These are phyloP conservation scores for Oncorhynchus nerka DNA, from an alignment of 2,113 vertebrate species.

Conservation along the genomic window DNA sequence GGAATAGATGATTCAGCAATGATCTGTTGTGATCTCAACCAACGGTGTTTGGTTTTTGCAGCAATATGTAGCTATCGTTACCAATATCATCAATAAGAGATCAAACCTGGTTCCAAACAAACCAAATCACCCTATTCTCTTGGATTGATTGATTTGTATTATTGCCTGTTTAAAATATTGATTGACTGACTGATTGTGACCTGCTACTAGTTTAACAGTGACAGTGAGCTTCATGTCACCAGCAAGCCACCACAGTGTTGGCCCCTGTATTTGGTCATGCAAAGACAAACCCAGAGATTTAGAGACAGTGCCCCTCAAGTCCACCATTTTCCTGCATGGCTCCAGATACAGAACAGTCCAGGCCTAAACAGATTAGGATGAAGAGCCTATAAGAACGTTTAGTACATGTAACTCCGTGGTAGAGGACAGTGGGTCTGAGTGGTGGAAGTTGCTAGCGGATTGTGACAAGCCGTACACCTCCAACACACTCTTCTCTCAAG, in stretches of 20 bases:
- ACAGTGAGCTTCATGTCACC: not conserved
- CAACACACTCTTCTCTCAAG: not conserved
- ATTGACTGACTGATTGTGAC: not conserved
- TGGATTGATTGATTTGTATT: too few relatives aligned
- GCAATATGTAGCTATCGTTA: too few relatives aligned
- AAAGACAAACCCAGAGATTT: conserved; percentile 51
- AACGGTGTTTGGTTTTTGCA: too few relatives aligned
- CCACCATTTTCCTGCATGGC: conserved; percentile 46
- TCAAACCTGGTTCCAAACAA: too few relatives aligned
- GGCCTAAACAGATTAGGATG: conserved; percentile 76
- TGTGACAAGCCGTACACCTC: not conserved
- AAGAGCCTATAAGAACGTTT: conserved; percentile 71
- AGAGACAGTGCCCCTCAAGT: conserved; percentile 61
- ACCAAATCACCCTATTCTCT: too few relatives aligned
- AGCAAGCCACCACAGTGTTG: conserved; percentile 2
- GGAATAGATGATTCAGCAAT: too few relatives aligned
- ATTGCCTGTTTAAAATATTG: not conserved
- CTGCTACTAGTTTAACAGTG: not conserved
- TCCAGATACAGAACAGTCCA: conserved; percentile 62
- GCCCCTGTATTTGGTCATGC: conserved; percentile 27
- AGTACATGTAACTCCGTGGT: conserved; percentile 54
- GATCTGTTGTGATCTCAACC: too few relatives aligned
- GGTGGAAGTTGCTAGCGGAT: conserved; percentile 54
- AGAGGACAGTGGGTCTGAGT: conserved; percentile 31
- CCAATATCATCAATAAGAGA: too few relatives aligned